These are phyloP conservation scores for Gopherus evgoodei DNA, from an alignment of 2,113 vertebrate genomes.

Conservation along the genomic window DNA sequence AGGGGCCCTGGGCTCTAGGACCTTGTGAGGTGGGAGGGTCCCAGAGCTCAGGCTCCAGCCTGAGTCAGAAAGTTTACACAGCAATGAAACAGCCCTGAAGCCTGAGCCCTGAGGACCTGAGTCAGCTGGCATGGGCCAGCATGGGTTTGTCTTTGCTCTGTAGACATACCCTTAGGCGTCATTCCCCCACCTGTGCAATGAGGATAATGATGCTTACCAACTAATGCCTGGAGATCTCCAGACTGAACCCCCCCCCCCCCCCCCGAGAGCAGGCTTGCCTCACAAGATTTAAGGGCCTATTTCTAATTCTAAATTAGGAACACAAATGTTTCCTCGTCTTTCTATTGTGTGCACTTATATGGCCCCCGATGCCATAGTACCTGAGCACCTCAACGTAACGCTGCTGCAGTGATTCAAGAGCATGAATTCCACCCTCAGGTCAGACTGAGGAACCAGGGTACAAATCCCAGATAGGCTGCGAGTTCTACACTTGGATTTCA, in stretches of 20 bases:
- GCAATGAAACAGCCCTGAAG: background rate
- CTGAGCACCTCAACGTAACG: background rate
- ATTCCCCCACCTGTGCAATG: background rate
- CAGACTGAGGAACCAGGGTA: background rate
- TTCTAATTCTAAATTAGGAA: background rate
- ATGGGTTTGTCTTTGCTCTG: background rate
- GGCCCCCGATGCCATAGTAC: background rate
- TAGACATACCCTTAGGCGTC: background rate
- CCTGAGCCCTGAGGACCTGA: background rate
- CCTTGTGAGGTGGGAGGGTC: background rate
- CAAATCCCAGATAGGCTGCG: background rate
- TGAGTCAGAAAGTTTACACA: background rate
- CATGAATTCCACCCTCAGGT: no score
- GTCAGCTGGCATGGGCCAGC: background rate
- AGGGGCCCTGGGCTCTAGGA: background rate
- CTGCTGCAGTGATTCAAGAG: no score
- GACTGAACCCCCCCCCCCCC: background rate
- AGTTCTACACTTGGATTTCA: no score
- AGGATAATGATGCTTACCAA: background rate
- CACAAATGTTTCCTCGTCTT: background rate
- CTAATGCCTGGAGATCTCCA: slow-evolving; percentile 16
- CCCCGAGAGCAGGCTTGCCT: background rate
- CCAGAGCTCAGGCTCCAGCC: background rate
- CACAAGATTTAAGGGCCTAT: slow-evolving; percentile 12
- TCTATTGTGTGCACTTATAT: background rate